Base-by-base conservation (phyloP, 2,113 vertebrate species). In the Taurulus bubalis region DNA sequence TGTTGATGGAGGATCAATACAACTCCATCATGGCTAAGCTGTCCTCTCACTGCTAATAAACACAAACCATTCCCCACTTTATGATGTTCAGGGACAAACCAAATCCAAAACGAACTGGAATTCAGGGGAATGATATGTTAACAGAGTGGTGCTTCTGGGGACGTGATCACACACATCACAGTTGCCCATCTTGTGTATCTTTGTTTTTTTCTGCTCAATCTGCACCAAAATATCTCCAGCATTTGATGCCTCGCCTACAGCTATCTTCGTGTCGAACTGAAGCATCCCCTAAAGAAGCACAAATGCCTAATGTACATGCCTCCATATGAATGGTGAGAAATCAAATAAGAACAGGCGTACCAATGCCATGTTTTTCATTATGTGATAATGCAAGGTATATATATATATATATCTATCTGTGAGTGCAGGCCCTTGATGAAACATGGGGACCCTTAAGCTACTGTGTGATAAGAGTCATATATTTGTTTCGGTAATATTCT, bases 1-100 rank as follows among this genome's bases (percentile, higher is more conserved):
- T 71, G 81, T 45, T 85, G 66, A 79, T 66, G 20, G 53, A 64
- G 24, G 77, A 90, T 93, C 91, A 81, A 90, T 90, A 75, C 56
- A 64, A 24, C 77, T 82, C 83, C 53, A 82, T 86, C 83, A 80
- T 28, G 40, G 62, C 85, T 85, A 12, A 81, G 71, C 77, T 71
- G 22, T 80, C 55, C 32, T 65, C 79, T 84, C 78, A 22, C 22
- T 36, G 51, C 55, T 28, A 87, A 80, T 63, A 80, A 79, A 85
- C 8, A 40, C 66, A 72, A 66, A 81, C 64, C 53, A 75, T 81
- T 66, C 63, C 45, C 38, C 45, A 42, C 78, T 86, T 79, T 76
- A 80, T 72, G 42, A 74, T 51, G 64, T 56, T 76, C 34, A 66
- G 4, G 9, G 58, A 68, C 42, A 69, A 79, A 68, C 9, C 42